Percentiles rank a stretch among this genome's conserved stretches.
These are phyloP conservation scores for Pentalonia nigronervosa DNA, from an alignment of 1,140 invertebrate species.

Conservation along the genomic window DNA sequence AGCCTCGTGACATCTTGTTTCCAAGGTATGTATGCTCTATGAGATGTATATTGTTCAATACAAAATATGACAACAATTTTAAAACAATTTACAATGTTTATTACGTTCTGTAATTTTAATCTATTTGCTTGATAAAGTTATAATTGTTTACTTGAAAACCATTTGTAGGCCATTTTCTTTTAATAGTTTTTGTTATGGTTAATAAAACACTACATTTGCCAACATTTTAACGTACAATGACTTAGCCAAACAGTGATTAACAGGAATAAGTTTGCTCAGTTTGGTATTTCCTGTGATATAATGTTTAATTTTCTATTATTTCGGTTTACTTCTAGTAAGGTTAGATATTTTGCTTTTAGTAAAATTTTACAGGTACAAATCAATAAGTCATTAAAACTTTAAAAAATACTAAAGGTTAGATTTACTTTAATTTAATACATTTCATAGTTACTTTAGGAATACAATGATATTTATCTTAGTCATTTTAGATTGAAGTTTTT, in stretches of 20 bases:
- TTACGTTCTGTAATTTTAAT: not conserved
- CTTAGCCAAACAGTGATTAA: not conserved
- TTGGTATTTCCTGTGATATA: not conserved
- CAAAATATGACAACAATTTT: not conserved
- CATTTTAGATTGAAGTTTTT: not conserved
- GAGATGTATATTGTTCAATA: not conserved
- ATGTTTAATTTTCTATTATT: not conserved
- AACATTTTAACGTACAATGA: not conserved
- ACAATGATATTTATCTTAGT: not conserved
- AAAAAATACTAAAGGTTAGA: not conserved
- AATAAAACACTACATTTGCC: conserved; percentile 23
- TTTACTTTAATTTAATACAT: not conserved
- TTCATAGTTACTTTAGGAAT: not conserved
- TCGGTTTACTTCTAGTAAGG: not conserved
- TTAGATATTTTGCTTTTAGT: not conserved
- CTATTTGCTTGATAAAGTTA: not conserved
- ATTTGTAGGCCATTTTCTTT: conserved; percentile 24
- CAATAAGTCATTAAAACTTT: not conserved
- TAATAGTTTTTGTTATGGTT: conserved; percentile 1
- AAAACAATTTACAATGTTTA: not conserved
- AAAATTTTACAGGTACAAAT: not conserved
- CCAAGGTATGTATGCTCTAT: conserved; percentile 71
- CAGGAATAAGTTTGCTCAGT: not conserved
- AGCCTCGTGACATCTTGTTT: conserved; percentile 87
- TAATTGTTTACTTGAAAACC: not conserved